phyloP scores from a whole-genome alignment of 2,113 vertebrate species.

The Phrynosoma platyrhinos region DNA sequence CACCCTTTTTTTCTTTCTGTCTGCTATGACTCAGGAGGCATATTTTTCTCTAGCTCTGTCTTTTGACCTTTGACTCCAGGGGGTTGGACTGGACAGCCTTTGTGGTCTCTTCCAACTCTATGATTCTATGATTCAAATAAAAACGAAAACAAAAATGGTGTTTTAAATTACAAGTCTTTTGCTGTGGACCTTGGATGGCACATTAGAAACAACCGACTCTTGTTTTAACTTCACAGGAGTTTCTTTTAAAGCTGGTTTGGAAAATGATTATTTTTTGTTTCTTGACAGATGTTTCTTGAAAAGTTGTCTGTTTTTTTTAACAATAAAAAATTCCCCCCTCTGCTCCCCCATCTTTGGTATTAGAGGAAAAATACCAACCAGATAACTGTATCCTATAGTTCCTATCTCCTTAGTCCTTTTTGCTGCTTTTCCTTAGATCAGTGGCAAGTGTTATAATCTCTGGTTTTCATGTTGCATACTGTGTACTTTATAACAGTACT shows the following conservation, averaged over 20 bases:
- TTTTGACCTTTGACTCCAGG: too few species aligned
- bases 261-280: not conserved
- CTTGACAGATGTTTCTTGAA: not conserved
- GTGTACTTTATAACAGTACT: not conserved
- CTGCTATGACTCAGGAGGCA: too few species aligned
- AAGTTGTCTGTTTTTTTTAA: not conserved
- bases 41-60: too few species aligned
- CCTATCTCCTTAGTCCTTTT: not conserved
- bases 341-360: too few species aligned
- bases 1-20: too few species aligned
- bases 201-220: too few species aligned
- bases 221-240: not conserved
- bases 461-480: not conserved
- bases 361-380: too few species aligned
- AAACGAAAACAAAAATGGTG: not conserved
- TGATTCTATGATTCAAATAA: too few species aligned
- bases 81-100: too few species aligned
- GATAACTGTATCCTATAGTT: not conserved
- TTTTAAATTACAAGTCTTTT: not conserved
- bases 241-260: not conserved
- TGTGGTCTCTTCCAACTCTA: not conserved
- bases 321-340: not conserved
- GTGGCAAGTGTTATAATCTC: not conserved
- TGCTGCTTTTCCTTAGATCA: not conserved
- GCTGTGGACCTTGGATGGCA: not conserved